Percentiles rank a stretch among this genome's conserved stretches.
phyloP scores from a whole-genome alignment of 2,888 invertebrate species.

The Aphrophora alni region DNA sequence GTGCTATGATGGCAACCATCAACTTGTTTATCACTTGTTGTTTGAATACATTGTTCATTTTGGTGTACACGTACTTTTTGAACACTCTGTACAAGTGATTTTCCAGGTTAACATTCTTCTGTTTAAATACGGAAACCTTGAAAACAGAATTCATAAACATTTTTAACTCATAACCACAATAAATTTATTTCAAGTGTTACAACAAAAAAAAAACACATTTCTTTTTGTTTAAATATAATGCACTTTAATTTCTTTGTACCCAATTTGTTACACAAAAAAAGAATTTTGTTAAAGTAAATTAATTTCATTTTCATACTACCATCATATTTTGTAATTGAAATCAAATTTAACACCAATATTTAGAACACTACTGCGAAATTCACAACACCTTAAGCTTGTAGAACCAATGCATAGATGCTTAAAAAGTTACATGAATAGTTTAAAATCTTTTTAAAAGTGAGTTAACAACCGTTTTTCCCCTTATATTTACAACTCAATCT shows the following conservation, averaged over 20 bases:
- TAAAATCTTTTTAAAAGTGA: neutral
- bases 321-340: neutral
- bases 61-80: no score
- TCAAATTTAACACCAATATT: neutral
- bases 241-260: conserved; percentile 7
- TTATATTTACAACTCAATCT: neutral
- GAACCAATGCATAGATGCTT: neutral
- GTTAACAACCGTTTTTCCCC: neutral
- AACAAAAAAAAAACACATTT: no score
- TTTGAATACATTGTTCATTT: no score
- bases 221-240: neutral
- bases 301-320: neutral
- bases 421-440: neutral
- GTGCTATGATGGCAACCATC: no score
- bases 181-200: no score
- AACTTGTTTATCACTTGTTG: no score
- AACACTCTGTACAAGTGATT: no score
- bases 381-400: neutral
- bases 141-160: no score
- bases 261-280: neutral
- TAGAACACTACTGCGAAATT: neutral
- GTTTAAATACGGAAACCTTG: no score
- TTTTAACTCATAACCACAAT: no score
- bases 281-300: neutral
- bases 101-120: no score